Evolutionary conservation across 2,888 invertebrate species (phyloP).

Genomic region (Polyommatus iphigenia): DNA sequence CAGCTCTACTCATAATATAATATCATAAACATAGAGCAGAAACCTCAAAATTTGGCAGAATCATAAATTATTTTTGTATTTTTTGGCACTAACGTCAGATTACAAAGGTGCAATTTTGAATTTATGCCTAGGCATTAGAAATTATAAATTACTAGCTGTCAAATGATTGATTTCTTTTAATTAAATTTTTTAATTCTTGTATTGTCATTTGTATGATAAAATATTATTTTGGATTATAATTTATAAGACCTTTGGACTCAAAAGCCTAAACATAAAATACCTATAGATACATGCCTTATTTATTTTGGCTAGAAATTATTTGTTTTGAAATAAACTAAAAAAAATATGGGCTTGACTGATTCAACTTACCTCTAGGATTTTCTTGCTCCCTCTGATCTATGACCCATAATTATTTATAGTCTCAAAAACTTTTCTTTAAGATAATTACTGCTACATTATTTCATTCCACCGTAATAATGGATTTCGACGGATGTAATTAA

Average conservation of each 20-base stretch:
- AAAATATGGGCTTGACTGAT: too few relatives aligned
- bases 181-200: neutral
- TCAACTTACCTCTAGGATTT: too few relatives aligned
- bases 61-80: neutral
- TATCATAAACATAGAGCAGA: neutral
- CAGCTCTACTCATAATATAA: neutral
- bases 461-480: neutral
- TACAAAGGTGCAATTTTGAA: neutral
- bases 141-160: neutral
- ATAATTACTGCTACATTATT: neutral
- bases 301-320: too few relatives aligned
- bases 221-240: too few relatives aligned
- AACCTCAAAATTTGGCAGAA: neutral
- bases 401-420: too few relatives aligned
- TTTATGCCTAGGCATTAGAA: neutral
- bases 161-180: neutral
- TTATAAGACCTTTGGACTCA: too few relatives aligned
- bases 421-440: neutral
- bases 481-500: neutral
- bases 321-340: too few relatives aligned
- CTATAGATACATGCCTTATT: too few relatives aligned
- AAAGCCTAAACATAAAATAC: too few relatives aligned
- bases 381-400: too few relatives aligned
- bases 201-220: neutral
- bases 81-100: neutral